Evolutionary conservation across 2,113 vertebrate genomes (phyloP).

Genomic region (Megatriorchis doriae): DNA sequence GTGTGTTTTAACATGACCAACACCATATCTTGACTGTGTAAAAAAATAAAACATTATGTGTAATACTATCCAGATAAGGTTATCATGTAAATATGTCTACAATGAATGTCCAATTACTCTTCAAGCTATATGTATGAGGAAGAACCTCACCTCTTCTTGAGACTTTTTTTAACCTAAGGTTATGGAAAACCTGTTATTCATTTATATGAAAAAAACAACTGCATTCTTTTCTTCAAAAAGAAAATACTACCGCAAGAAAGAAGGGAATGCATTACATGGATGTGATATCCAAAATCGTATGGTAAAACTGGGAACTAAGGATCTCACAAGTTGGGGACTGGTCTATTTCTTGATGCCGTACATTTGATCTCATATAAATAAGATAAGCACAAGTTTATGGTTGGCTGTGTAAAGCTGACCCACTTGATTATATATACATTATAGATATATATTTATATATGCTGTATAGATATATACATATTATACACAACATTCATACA

Average conservation of each 20-base stretch:
- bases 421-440: slow-evolving; percentile 42
- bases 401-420: slow-evolving; percentile 44
- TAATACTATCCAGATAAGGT: slow-evolving; percentile 22
- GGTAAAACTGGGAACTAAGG: neutral
- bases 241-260: neutral
- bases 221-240: slow-evolving; percentile 49
- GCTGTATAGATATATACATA: slow-evolving; percentile 35
- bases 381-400: slow-evolving; percentile 60
- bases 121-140: neutral
- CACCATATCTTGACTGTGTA: neutral
- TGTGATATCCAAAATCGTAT: neutral
- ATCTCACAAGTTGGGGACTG: neutral
- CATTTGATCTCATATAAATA: slow-evolving; percentile 53
- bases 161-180: slow-evolving; percentile 25
- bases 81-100: slow-evolving; percentile 64
- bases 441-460: slow-evolving; percentile 68
- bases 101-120: slow-evolving; percentile 57
- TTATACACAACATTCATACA: slow-evolving; percentile 23
- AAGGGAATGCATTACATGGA: neutral
- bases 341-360: slow-evolving; percentile 35
- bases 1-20: slow-evolving; percentile 43
- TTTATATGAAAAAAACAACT: neutral
- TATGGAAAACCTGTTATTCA: slow-evolving; percentile 16
- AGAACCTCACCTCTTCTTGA: slow-evolving; percentile 3
- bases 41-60: slow-evolving; percentile 1